Conservation (phyloP, 2,888 invertebrate species). For the Calliphora vomitoria region DNA sequence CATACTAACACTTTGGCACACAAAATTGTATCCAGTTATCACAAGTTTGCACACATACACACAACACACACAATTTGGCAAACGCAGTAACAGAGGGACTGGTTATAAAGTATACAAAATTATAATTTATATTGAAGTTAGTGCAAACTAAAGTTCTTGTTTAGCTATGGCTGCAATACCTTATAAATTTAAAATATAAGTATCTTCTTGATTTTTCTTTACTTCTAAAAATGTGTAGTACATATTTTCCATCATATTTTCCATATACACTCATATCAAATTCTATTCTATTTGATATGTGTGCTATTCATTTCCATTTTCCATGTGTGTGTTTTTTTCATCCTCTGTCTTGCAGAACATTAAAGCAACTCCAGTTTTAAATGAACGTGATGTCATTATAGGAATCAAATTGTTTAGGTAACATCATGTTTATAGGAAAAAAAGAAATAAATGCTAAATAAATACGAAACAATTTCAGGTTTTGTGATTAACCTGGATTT, state of each 20-base stretch:
- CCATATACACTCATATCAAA: not conserved
- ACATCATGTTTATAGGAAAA: conserved; percentile 5
- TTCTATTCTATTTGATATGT: not conserved
- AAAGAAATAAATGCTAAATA: conserved; percentile 26
- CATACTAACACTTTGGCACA: not conserved
- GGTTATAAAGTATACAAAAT: not conserved
- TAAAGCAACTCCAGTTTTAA: conserved; percentile 51
- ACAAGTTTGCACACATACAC: conserved; percentile 6
- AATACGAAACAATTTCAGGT: conserved; percentile 42
- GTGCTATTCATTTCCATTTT: not conserved
- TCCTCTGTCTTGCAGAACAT: conserved; percentile 1
- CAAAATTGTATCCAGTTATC: conserved; percentile 36
- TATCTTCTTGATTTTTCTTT: too few relatives aligned
- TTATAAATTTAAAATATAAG: too few relatives aligned
- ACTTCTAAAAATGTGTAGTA: not conserved
- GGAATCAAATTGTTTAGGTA: conserved; percentile 25
- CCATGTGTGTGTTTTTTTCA: not conserved
- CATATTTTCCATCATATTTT: not conserved
- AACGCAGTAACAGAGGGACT: not conserved
- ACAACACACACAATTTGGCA: not conserved
- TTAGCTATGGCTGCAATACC: too few relatives aligned
- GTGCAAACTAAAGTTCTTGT: too few relatives aligned
- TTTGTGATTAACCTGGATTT: not conserved
- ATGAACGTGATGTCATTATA: conserved; percentile 65
- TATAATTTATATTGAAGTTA: too few relatives aligned